Conservation (phyloP, 2,888 invertebrate species). For the Thelaira solivaga region DNA sequence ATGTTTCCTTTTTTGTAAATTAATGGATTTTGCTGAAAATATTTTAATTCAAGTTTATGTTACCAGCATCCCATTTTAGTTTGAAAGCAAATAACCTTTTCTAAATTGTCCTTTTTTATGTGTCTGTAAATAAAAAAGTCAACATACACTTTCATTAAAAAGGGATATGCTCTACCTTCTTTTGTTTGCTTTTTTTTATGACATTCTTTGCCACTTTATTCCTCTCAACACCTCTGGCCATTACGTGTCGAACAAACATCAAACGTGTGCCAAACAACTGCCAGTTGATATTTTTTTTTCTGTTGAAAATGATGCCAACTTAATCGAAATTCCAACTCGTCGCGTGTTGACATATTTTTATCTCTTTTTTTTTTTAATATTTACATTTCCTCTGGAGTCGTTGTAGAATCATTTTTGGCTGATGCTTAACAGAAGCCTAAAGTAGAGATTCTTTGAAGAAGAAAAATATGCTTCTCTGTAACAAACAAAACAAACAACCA, state of each 20-base stretch:
- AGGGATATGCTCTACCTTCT: neutral
- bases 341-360: constrained; percentile 54
- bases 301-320: constrained; percentile 61
- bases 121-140: constrained; percentile 28
- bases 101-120: constrained; percentile 19
- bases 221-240: neutral
- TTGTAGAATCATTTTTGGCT: constrained; percentile 48
- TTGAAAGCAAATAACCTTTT: neutral
- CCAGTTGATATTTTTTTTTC: constrained; percentile 53
- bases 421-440: neutral
- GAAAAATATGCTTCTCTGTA: neutral
- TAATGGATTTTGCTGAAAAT: neutral
- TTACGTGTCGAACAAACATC: constrained; percentile 57
- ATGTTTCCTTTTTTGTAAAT: neutral
- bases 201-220: neutral
- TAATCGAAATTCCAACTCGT: constrained; percentile 63
- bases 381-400: constrained; percentile 41
- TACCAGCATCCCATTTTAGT: neutral
- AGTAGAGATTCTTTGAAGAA: neutral
- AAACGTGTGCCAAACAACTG: constrained; percentile 58
- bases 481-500: neutral
- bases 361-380: constrained; percentile 11
- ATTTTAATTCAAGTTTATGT: neutral
- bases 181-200: constrained; percentile 42
- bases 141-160: constrained; percentile 52